These are phyloP conservation scores for Chondrosia reniformis DNA, from an alignment of 37 sponge, comb jelly and placozoan genomes.

Conservation along the genomic window DNA sequence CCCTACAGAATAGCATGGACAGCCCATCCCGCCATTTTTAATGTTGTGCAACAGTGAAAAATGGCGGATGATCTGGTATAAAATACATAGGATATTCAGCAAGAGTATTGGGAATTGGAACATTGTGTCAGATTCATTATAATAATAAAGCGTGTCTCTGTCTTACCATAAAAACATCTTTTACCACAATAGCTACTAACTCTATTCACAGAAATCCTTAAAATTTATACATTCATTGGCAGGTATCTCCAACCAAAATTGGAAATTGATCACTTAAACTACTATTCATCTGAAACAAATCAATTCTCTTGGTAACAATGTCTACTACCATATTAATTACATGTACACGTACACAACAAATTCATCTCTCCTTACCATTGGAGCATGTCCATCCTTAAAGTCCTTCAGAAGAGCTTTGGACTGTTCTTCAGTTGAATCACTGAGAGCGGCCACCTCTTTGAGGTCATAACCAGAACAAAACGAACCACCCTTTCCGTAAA, in stretches of 20 bases:
- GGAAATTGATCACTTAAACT: too few species aligned
- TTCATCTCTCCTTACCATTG: constrained; percentile 36
- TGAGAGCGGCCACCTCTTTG: constrained; percentile 33
- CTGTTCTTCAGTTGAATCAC: neutral
- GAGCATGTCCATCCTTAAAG: constrained; percentile 24
- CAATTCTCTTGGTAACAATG: neutral
- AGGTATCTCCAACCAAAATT: too few species aligned
- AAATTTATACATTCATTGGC: too few species aligned
- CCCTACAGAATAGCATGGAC: constrained; percentile 33
- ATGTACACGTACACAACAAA: neutral
- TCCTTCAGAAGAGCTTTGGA: neutral
- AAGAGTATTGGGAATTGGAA: too few species aligned
- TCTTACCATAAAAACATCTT: too few species aligned
- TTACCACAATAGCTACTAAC: too few species aligned
- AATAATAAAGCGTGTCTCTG: too few species aligned
- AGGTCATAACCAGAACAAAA: constrained; percentile 81
- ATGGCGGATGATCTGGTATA: neutral
- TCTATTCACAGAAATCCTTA: too few species aligned
- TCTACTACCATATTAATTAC: neutral
- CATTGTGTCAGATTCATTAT: too few species aligned
- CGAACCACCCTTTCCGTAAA: constrained; percentile 49
- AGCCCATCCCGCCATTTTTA: neutral
- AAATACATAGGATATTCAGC: too few species aligned
- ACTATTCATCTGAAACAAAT: too few species aligned
- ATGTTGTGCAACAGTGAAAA: neutral